Evolutionary conservation across 2,888 invertebrate species (phyloP).

Genomic region (Pollenia labialis): DNA sequence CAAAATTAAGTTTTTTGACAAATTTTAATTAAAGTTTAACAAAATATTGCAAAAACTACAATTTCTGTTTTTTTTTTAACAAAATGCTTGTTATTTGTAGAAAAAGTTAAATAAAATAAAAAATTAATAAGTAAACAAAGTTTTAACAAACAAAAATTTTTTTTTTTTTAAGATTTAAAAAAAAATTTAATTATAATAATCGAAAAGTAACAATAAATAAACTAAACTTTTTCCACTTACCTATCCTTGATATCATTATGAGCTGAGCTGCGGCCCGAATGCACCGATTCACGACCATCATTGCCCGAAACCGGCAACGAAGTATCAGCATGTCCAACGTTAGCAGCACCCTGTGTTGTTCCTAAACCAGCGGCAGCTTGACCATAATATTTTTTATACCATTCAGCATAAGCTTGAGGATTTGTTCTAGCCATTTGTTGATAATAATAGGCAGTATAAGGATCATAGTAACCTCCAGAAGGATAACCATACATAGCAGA

Average conservation of each 20-base stretch:
- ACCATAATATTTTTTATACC: constrained; percentile 89
- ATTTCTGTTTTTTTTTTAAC: background rate
- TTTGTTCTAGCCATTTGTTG: constrained; percentile 91
- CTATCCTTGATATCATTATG: constrained; percentile 87
- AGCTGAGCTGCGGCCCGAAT: constrained; percentile 93
- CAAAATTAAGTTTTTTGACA: constrained; percentile 9
- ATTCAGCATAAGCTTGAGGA: constrained; percentile 91
- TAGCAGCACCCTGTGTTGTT: constrained; percentile 73
- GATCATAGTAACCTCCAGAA: constrained; percentile 84
- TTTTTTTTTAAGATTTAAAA: too few species aligned
- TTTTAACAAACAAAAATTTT: constrained; percentile 13
- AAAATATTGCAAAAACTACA: constrained; percentile 43
- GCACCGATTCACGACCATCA: constrained; percentile 91
- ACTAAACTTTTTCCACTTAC: constrained; percentile 82
- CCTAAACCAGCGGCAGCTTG: constrained; percentile 75
- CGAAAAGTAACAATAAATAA: constrained; percentile 29
- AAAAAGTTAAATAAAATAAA: constrained; percentile 30
- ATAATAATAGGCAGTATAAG: constrained; percentile 88
- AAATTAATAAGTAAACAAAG: constrained; percentile 12
- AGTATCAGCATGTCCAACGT: constrained; percentile 71
- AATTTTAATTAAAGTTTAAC: background rate
- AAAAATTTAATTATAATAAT: constrained; percentile 5
- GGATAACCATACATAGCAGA: constrained; percentile 77
- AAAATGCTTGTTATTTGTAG: constrained; percentile 12
- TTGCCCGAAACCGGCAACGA: constrained; percentile 66